phyloP scores from a whole-genome alignment of 2,113 vertebrate species.

The Neotoma lepida region DNA sequence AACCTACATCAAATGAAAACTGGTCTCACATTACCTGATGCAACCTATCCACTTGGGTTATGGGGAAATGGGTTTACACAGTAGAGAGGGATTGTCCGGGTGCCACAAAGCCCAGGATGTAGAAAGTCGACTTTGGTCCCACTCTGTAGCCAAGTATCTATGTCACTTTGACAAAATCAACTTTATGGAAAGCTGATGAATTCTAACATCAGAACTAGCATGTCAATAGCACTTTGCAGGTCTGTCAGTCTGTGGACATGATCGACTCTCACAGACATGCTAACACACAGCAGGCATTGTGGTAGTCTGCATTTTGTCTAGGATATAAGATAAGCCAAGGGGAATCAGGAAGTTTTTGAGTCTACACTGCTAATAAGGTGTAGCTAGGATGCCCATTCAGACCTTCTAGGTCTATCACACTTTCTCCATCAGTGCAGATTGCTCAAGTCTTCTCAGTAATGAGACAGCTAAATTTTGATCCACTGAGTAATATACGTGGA shows the following conservation, averaged over 20 bases:
- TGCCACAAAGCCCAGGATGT: background rate
- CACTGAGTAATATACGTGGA: background rate
- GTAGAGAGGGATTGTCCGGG: background rate
- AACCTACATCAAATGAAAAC: background rate
- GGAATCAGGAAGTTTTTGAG: conserved; percentile 1
- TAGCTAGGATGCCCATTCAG: too few species aligned
- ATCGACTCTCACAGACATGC: background rate
- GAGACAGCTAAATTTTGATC: background rate
- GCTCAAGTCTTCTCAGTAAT: background rate
- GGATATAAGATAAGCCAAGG: background rate
- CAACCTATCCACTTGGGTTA: background rate
- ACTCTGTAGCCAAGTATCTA: background rate
- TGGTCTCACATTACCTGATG: background rate
- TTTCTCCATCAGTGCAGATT: background rate
- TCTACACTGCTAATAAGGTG: background rate
- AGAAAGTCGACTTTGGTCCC: background rate
- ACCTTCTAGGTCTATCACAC: background rate
- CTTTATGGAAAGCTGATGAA: background rate
- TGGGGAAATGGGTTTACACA: background rate
- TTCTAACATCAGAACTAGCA: background rate
- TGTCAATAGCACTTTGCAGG: background rate
- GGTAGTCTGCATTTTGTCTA: background rate
- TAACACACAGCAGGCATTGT: background rate
- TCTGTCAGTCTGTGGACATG: background rate
- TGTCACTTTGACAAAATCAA: background rate